Evolutionary conservation across 2,113 vertebrate species (phyloP).

Genomic region (Hippolais icterina): DNA sequence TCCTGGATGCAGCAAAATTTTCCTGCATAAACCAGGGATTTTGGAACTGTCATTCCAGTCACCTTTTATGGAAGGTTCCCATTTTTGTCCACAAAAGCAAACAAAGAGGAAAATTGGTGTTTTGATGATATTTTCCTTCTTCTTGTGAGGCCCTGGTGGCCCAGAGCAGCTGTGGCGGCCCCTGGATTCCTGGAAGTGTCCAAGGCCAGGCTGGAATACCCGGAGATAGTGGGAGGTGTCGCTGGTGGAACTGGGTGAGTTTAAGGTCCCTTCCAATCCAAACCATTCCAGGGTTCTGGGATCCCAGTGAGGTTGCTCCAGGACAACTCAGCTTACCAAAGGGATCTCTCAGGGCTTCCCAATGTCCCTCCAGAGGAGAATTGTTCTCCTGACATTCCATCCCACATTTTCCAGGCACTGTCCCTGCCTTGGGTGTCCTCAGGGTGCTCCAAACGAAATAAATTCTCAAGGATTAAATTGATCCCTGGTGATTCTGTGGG

Average conservation of each 20-base stretch:
- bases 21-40: neutral
- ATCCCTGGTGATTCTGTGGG: neutral
- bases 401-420: too few relatives aligned
- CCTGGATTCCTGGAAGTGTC: neutral
- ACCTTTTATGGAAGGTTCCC: neutral
- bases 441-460: neutral
- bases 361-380: too few relatives aligned
- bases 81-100: neutral
- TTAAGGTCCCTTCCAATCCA: neutral
- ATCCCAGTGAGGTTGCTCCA: too few relatives aligned
- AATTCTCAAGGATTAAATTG: neutral
- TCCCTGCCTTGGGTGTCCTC: neutral
- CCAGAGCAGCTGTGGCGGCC: neutral
- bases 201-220: neutral
- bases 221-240: neutral
- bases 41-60: rapidly evolving
- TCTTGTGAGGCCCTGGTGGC: neutral
- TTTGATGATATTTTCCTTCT: neutral
- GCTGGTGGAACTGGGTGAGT: neutral
- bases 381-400: neutral
- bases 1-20: neutral
- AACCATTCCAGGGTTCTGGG: neutral
- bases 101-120: neutral
- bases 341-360: neutral
- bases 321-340: neutral